phyloP scores from a whole-genome alignment of 2,797 vertebrate species.

The Galagoides demidoff region DNA sequence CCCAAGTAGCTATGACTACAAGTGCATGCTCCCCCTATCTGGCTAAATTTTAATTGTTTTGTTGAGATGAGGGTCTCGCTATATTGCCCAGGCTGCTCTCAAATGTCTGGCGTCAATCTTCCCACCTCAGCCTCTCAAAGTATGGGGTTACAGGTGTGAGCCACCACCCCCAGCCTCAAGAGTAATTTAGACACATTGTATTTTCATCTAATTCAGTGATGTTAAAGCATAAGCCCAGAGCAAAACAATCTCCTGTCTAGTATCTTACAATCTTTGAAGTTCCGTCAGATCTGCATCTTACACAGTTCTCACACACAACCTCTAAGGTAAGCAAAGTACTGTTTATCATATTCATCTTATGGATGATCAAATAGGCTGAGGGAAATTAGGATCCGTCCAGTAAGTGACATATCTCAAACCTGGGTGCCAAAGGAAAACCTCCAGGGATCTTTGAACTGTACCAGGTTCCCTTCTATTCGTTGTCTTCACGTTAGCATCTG shows the following conservation, averaged over 20 bases:
- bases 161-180: background rate
- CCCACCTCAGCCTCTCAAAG: background rate
- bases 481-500: rapidly evolving
- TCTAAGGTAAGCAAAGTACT: background rate
- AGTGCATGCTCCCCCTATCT: background rate
- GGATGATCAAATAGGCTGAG: background rate
- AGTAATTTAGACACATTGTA: background rate
- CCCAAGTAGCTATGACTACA: background rate
- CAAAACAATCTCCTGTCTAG: background rate
- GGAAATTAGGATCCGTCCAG: background rate
- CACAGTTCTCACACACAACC: background rate
- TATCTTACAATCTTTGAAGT: background rate
- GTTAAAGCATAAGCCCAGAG: background rate
- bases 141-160: background rate
- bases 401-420: background rate
- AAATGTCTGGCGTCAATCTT: background rate
- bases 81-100: background rate
- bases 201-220: background rate
- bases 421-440: background rate
- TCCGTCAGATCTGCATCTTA: background rate
- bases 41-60: background rate
- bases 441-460: background rate
- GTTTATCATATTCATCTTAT: rapidly evolving
- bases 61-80: background rate
- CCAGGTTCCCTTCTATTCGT: rapidly evolving